phyloP scores from a whole-genome alignment of 2,888 invertebrate genomes.

The Orthosia gothica region DNA sequence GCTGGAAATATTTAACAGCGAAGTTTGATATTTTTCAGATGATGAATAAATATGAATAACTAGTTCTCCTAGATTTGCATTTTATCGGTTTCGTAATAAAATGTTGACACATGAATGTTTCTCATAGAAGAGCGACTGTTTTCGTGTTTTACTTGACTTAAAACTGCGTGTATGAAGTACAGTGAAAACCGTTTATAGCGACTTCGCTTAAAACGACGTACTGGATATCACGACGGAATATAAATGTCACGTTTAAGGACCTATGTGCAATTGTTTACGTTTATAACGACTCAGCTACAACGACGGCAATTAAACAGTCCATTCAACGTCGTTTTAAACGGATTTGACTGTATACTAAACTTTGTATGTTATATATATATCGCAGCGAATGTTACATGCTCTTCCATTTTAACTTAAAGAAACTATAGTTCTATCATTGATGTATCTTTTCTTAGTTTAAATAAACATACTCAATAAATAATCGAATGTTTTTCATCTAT shows the following conservation, averaged over 20 bases:
- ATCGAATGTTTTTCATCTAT: background rate
- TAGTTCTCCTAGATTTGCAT: background rate
- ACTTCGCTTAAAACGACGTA: no score
- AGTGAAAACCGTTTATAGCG: no score
- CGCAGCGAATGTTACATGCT: conserved; percentile 31
- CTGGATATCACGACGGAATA: no score
- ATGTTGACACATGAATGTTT: background rate
- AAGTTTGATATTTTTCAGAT: background rate
- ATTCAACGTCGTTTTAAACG: no score
- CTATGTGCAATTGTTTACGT: no score
- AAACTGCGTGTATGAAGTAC: conserved; percentile 34
- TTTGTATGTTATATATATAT: conserved; percentile 49
- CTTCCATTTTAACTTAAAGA: conserved; percentile 31
- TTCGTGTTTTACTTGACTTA: conserved; percentile 33
- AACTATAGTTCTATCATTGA: conserved; percentile 25
- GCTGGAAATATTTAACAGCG: background rate
- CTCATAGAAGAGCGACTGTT: conserved; percentile 4
- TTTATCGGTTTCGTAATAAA: conserved; percentile 16
- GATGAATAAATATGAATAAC: no score
- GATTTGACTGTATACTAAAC: conserved; percentile 35
- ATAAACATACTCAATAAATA: background rate
- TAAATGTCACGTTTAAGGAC: no score
- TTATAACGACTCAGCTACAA: no score
- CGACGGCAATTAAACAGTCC: no score
- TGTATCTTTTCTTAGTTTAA: background rate